Percentiles rank a stretch among this genome's conserved stretches.
Evolutionary conservation across 2,797 vertebrate species (phyloP).

Genomic region (Gastrophryne carolinensis): DNA sequence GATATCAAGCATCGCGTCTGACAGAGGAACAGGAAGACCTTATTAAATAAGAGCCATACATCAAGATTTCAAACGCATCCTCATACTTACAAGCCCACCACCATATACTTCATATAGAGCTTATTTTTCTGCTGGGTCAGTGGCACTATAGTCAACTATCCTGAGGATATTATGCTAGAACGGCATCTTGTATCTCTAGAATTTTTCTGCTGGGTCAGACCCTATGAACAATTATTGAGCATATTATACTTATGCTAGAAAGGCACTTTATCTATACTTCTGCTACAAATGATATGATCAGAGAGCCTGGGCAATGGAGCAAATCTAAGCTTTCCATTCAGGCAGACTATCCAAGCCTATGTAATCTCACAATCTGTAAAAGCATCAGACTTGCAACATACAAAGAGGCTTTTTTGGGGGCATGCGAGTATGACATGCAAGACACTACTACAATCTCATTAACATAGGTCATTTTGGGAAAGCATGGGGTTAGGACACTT

Average conservation of each 20-base stretch:
- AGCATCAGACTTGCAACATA: too few relatives aligned
- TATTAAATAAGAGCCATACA: background rate
- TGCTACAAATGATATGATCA: constrained; percentile 1
- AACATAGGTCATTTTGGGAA: constrained; percentile 34
- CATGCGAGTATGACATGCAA: constrained; percentile 31
- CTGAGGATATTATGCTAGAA: too few relatives aligned
- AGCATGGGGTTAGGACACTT: background rate
- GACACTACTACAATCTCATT: constrained; percentile 6
- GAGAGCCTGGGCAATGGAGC: constrained; percentile 48
- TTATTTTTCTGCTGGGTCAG: too few relatives aligned
- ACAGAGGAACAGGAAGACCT: background rate
- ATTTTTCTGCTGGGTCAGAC: too few relatives aligned
- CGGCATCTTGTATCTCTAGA: too few relatives aligned
- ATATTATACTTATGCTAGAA: background rate
- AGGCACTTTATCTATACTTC: constrained; percentile 26
- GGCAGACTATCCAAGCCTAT: constrained; percentile 29
- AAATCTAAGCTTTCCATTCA: constrained; percentile 49
- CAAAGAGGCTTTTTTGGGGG: constrained; percentile 27
- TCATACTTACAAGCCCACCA: background rate
- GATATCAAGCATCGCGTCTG: background rate
- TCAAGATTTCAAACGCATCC: background rate
- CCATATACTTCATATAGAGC: background rate
- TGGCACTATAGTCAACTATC: too few relatives aligned
- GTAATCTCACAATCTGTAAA: constrained; percentile 41
- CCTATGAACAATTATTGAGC: background rate